These are phyloP conservation scores for Daubentonia madagascariensis DNA, from an alignment of 2,113 vertebrate species.

Conservation along the genomic window DNA sequence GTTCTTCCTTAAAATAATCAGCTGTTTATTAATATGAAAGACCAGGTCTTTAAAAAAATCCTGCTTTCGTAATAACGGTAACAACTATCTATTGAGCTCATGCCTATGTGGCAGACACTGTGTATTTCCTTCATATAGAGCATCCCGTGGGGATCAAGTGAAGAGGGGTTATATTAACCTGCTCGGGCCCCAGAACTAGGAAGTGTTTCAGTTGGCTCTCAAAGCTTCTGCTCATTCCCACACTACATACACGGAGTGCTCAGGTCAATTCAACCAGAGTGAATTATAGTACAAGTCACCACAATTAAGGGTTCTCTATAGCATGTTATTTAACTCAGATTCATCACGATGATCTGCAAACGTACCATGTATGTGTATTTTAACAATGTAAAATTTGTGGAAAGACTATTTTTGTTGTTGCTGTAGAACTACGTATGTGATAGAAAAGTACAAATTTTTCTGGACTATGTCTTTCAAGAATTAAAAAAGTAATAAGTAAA, in stretches of 20 bases:
- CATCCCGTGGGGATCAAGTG: background rate
- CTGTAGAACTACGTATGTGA: background rate
- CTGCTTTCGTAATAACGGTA: background rate
- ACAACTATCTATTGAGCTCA: background rate
- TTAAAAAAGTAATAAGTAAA: background rate
- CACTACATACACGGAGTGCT: background rate
- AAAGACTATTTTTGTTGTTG: background rate
- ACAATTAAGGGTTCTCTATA: constrained; percentile 55
- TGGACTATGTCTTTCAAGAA: constrained; percentile 5
- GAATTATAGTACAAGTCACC: constrained; percentile 23
- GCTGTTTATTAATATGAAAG: constrained; percentile 13
- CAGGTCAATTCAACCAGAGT: constrained; percentile 20
- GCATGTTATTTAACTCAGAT: constrained; percentile 56
- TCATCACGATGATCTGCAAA: constrained; percentile 7
- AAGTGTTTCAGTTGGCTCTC: background rate
- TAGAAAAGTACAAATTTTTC: background rate
- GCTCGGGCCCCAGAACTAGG: background rate
- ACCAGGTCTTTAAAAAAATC: background rate
- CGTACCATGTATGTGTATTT: background rate
- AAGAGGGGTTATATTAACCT: background rate
- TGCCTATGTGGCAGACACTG: background rate
- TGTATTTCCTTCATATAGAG: background rate
- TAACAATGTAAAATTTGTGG: background rate
- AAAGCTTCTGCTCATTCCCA: background rate
- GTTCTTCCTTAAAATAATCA: constrained; percentile 32